These are phyloP conservation scores for Lophotis ruficrista DNA, from an alignment of 2,113 vertebrate genomes.

Conservation along the genomic window DNA sequence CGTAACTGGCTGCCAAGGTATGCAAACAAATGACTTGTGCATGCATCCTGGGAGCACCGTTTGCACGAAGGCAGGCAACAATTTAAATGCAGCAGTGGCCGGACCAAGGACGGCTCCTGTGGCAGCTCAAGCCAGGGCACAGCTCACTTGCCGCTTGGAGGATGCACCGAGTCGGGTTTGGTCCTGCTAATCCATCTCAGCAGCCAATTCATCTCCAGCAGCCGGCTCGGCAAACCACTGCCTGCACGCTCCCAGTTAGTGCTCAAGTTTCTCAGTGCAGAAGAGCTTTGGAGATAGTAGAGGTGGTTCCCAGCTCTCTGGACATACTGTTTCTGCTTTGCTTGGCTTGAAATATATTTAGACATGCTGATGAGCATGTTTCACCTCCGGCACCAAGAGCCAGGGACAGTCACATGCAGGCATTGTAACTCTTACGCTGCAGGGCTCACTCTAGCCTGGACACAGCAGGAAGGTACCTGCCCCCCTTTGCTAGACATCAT, in stretches of 20 bases:
- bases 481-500: neutral
- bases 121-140: neutral
- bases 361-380: neutral
- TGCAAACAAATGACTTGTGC: neutral
- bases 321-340: neutral
- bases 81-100: neutral
- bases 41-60: neutral
- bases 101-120: neutral
- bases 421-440: neutral
- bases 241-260: neutral
- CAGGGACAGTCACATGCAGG: neutral
- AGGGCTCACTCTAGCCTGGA: neutral
- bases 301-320: neutral
- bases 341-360: conserved; percentile 1
- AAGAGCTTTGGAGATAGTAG: neutral
- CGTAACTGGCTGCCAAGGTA: neutral
- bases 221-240: neutral
- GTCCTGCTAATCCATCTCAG: neutral
- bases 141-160: neutral
- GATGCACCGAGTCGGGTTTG: neutral
- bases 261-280: neutral
- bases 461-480: neutral
- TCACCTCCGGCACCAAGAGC: neutral
- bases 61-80: neutral
- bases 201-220: neutral